phyloP scores from a whole-genome alignment of 2,888 invertebrate genomes.

The Megastigmus dorsalis region DNA sequence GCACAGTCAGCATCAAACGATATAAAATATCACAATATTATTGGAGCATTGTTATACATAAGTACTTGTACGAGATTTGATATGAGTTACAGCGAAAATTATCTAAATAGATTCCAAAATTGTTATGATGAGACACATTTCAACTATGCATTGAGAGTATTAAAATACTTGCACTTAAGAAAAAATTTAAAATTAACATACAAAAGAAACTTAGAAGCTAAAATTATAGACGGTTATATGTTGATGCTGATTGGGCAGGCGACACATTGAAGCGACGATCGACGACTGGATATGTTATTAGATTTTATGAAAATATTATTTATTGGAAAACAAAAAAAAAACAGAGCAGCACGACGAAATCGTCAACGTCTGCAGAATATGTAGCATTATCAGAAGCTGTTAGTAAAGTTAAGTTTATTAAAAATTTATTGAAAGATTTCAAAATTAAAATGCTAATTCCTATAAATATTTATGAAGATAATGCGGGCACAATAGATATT shows the following conservation, averaged over 20 bases:
- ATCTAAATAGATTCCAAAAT: not conserved
- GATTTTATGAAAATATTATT: not conserved
- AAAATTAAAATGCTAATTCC: not conserved
- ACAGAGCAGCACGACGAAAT: not conserved
- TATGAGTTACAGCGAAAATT: not conserved
- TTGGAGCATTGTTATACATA: not conserved
- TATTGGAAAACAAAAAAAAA: not conserved
- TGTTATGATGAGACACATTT: not conserved
- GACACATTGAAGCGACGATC: not conserved
- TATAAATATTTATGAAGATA: not conserved
- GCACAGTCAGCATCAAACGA: not conserved
- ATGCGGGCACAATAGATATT: not conserved
- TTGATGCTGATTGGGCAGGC: not conserved
- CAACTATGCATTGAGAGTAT: not conserved
- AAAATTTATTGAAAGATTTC: not conserved
- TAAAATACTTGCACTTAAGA: not conserved
- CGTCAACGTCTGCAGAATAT: not conserved
- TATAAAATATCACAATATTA: not conserved
- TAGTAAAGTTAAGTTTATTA: not conserved
- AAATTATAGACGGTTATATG: not conserved
- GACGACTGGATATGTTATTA: not conserved
- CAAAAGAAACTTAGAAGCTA: not conserved
- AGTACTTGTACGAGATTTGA: not conserved
- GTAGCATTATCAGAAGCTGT: not conserved
- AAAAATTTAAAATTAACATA: not conserved